A percentile compares a stretch with the other conserved stretches of the same genome.
phyloP scores from a whole-genome alignment of 1,140 invertebrate species.

The Phenacoccus solenopsis region DNA sequence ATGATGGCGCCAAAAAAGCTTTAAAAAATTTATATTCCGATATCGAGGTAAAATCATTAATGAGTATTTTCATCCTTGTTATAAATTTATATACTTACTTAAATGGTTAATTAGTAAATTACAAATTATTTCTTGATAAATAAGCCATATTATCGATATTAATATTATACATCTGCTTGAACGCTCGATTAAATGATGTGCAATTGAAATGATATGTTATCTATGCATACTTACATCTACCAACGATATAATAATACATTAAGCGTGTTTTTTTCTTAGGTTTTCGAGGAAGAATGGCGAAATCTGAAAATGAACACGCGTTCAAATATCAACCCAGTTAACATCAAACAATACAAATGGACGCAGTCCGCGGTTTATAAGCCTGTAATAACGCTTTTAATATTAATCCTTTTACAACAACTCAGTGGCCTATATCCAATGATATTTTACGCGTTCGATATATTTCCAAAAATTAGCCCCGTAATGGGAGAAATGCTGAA shows the following conservation, averaged over 20 bases:
- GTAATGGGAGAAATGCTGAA: slow-evolving; percentile 33
- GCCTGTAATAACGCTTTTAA: slow-evolving; percentile 37
- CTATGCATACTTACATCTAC: too few relatives aligned
- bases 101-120: too few relatives aligned
- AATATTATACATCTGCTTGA: too few relatives aligned
- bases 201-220: too few relatives aligned
- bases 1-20: slow-evolving; percentile 31
- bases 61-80: too few relatives aligned
- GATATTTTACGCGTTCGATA: slow-evolving; percentile 52
- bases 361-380: slow-evolving; percentile 31
- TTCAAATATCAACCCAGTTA: too few relatives aligned
- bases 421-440: slow-evolving; percentile 46
- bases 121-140: too few relatives aligned
- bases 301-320: not conserved
- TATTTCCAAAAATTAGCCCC: slow-evolving; percentile 39
- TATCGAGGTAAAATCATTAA: slow-evolving; percentile 26
- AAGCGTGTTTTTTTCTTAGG: slow-evolving; percentile 10
- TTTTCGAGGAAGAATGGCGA: slow-evolving; percentile 14
- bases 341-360: slow-evolving; percentile 19
- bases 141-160: too few relatives aligned
- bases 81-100: too few relatives aligned
- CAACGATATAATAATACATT: too few relatives aligned
- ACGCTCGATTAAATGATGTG: too few relatives aligned
- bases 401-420: slow-evolving; percentile 44
- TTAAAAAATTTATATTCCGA: slow-evolving; percentile 35